phyloP scores from a whole-genome alignment of 2,888 invertebrate genomes.

The Drosophila borealis region DNA sequence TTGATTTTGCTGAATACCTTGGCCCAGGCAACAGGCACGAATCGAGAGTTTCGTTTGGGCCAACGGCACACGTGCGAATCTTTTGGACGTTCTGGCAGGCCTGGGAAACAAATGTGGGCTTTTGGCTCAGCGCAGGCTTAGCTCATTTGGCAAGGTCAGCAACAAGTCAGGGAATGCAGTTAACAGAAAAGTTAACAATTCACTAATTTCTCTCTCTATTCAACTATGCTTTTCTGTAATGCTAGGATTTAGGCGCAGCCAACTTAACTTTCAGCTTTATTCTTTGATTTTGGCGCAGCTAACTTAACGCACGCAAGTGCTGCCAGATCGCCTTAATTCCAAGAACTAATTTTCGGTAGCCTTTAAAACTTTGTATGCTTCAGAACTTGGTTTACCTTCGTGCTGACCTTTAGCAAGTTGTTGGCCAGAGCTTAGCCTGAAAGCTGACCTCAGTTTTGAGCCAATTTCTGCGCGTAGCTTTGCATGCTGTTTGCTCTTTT shows the following conservation, averaged over 20 bases:
- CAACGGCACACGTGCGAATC: conserved; percentile 65
- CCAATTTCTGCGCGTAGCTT: conserved; percentile 28
- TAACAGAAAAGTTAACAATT: conserved; percentile 5
- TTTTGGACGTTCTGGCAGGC: conserved; percentile 14
- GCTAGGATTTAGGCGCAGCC: background rate
- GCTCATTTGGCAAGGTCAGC: conserved; percentile 31
- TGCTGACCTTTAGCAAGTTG: conserved; percentile 34
- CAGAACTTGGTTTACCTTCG: conserved; percentile 19
- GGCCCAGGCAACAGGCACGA: conserved; percentile 38
- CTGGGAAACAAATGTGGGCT: conserved; percentile 17
- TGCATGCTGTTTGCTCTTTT: conserved; percentile 48
- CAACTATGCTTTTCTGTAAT: background rate
- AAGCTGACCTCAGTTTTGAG: conserved; percentile 25
- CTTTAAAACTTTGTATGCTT: background rate
- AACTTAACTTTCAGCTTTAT: background rate
- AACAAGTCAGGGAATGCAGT: conserved; percentile 4
- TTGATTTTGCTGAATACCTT: conserved; percentile 54
- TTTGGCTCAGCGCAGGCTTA: background rate
- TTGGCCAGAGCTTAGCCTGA: conserved; percentile 20
- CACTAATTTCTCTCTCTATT: conserved; percentile 1
- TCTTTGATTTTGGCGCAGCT: background rate
- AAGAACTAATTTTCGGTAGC: conserved; percentile 17
- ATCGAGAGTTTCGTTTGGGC: conserved; percentile 34
- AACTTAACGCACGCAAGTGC: conserved; percentile 14
- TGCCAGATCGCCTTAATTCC: conserved; percentile 8